A percentile compares a stretch with the other conserved stretches of the same genome.
Conservation (phyloP, 2,888 invertebrate genomes). For the Linyphia triangularis region DNA sequence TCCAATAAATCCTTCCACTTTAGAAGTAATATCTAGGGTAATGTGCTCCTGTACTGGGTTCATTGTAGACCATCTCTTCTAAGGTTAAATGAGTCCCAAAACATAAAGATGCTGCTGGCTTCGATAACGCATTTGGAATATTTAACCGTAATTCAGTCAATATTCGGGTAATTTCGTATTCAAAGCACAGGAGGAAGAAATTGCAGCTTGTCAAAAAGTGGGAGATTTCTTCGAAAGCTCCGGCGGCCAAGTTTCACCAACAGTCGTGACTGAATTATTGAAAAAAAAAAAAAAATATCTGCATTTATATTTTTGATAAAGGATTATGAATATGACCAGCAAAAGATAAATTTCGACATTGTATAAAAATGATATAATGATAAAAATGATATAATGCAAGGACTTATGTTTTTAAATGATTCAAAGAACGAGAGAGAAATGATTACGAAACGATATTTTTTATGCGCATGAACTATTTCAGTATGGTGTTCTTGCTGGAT, state of each 20-base stretch:
- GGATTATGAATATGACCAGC: background rate
- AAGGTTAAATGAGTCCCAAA: conserved; percentile 10
- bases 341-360: too few species aligned
- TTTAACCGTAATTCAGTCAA: conserved; percentile 47
- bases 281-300: background rate
- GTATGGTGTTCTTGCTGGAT: too few species aligned
- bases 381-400: too few species aligned
- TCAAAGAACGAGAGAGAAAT: too few species aligned
- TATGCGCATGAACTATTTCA: too few species aligned
- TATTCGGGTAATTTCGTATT: conserved; percentile 32
- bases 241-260: background rate
- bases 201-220: conserved; percentile 15
- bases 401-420: too few species aligned
- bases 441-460: too few species aligned
- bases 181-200: conserved; percentile 31
- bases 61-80: background rate
- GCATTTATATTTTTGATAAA: background rate
- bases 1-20: background rate
- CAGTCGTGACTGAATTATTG: conserved; percentile 1
- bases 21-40: background rate
- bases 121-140: conserved; percentile 16
- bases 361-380: too few species aligned
- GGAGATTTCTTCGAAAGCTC: background rate
- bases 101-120: background rate
- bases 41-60: background rate